These are phyloP conservation scores for Thunnus thynnus DNA, from an alignment of 2,113 vertebrate species.

Conservation along the genomic window DNA sequence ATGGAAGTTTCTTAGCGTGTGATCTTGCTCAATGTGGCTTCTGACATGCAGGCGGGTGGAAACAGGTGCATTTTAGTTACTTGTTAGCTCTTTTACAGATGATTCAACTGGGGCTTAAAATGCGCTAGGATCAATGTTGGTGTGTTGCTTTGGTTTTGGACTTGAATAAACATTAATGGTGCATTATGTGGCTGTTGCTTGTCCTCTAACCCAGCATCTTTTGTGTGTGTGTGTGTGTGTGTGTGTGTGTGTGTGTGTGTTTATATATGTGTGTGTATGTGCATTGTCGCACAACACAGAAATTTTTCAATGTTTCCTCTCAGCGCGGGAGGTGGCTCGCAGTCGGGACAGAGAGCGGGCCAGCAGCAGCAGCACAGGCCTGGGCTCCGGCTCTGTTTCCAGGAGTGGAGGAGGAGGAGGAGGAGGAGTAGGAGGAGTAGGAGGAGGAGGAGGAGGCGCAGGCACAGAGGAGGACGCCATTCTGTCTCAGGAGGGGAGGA, in stretches of 20 bases:
- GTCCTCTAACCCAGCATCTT: conserved; percentile 63
- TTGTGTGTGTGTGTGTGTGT: conserved; percentile 58
- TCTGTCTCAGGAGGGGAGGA: conserved; percentile 88
- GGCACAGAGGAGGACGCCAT: conserved; percentile 85
- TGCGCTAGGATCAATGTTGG: not conserved
- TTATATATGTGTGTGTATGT: conserved; percentile 63
- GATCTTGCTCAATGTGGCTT: too few relatives aligned
- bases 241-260: conserved; percentile 32
- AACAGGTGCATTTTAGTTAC: too few relatives aligned
- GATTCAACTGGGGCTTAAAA: not conserved
- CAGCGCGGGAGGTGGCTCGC: conserved; percentile 96
- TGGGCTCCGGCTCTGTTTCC: conserved; percentile 79
- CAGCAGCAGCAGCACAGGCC: conserved; percentile 79
- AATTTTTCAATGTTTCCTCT: conserved; percentile 99
- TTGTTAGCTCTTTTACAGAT: too few relatives aligned
- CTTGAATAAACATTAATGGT: not conserved
- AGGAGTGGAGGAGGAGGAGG: conserved; percentile 66
- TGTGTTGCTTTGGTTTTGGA: not conserved
- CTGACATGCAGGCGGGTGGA: too few relatives aligned
- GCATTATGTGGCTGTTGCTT: conserved; percentile 38
- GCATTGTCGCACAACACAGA: conserved; percentile 91
- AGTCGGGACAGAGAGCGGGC: conserved; percentile 93
- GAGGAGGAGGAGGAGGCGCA: conserved; percentile 37
- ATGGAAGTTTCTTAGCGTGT: too few relatives aligned
- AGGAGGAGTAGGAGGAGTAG: conserved; percentile 86